These are phyloP conservation scores for Atethmia centrago DNA, from an alignment of 2,888 invertebrate species.

Conservation along the genomic window DNA sequence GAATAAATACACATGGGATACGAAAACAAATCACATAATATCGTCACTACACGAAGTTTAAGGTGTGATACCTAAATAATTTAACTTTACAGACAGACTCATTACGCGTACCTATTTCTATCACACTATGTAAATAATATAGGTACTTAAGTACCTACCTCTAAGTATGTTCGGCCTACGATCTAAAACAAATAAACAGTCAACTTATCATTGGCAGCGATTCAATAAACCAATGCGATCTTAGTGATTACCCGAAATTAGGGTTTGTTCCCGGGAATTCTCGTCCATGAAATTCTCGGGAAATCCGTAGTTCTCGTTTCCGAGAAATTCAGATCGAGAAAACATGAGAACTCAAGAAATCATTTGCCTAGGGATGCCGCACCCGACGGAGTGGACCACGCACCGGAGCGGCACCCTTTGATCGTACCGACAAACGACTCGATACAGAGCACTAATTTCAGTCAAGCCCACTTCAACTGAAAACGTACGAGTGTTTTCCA, in stretches of 20 bases:
- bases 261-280: constrained; percentile 14
- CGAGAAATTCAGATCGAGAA: too few species aligned
- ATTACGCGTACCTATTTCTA: too few species aligned
- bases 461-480: too few species aligned
- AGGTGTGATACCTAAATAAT: background rate
- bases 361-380: too few species aligned
- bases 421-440: too few species aligned
- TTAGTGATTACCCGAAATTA: constrained; percentile 62
- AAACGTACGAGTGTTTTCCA: too few species aligned
- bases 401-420: too few species aligned
- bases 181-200: constrained; percentile 65
- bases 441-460: too few species aligned
- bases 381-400: too few species aligned
- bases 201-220: constrained; percentile 69
- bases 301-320: too few species aligned
- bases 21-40: background rate
- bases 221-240: constrained; percentile 70
- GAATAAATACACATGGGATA: background rate
- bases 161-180: constrained; percentile 44
- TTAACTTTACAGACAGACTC: constrained; percentile 12
- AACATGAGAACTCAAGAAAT: too few species aligned
- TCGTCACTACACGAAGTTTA: background rate
- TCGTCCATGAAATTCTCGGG: too few species aligned
- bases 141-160: constrained; percentile 13
- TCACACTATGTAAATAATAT: constrained; percentile 35